Conservation (phyloP, 2,888 invertebrate species). For the Chalcis sispes region DNA sequence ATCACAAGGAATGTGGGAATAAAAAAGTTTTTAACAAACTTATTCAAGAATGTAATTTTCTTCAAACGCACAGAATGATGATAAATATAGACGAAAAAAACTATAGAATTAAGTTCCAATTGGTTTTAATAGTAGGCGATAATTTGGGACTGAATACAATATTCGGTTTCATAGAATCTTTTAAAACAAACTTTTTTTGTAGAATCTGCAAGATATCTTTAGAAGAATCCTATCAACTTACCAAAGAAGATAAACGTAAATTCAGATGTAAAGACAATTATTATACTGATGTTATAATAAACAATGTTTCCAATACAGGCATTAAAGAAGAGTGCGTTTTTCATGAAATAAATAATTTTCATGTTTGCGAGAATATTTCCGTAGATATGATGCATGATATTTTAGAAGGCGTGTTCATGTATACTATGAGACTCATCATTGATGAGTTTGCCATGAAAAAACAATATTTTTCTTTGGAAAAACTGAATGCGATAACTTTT, state of each 20-base stretch:
- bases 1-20: background rate
- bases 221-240: background rate
- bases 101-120: too few species aligned
- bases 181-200: slow-evolving; percentile 37
- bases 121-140: too few species aligned
- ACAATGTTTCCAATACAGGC: background rate
- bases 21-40: background rate
- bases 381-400: slow-evolving; percentile 13
- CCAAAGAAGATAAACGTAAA: background rate
- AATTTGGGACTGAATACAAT: slow-evolving; percentile 21
- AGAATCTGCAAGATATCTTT: too few species aligned
- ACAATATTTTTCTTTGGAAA: slow-evolving; percentile 43
- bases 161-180: slow-evolving; percentile 40
- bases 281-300: background rate
- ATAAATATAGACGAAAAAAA: background rate
- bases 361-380: background rate
- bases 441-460: slow-evolving; percentile 36
- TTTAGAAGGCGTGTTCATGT: slow-evolving; percentile 13
- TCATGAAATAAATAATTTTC: background rate
- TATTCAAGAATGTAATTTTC: slow-evolving; percentile 10
- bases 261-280: background rate
- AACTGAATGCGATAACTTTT: slow-evolving; percentile 45
- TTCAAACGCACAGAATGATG: background rate
- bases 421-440: background rate
- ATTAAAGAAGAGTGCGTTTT: slow-evolving; percentile 19